Conservation (phyloP, 2,888 invertebrate genomes). For the Leptura quadrifasciata region DNA sequence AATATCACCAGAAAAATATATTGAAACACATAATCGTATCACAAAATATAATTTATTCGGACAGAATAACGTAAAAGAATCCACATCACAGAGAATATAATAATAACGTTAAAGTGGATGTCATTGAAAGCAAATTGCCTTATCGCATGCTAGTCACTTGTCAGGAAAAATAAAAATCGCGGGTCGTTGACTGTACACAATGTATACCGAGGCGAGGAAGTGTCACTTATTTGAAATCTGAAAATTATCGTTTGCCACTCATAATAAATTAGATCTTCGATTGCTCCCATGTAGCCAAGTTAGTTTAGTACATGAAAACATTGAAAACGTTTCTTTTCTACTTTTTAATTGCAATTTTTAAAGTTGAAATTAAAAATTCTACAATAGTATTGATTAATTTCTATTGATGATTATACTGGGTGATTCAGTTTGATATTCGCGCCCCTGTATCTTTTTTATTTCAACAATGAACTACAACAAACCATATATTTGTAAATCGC, state of each 20-base stretch:
- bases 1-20: neutral
- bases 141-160: conserved; percentile 25
- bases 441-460: too few species aligned
- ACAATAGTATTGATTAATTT: too few species aligned
- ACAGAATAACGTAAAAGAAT: conserved; percentile 6
- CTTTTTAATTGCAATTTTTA: too few species aligned
- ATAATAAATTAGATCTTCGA: conserved; percentile 2
- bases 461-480: too few species aligned
- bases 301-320: neutral
- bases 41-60: neutral
- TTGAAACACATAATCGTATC: neutral
- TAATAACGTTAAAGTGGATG: conserved; percentile 20
- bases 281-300: neutral
- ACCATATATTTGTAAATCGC: too few species aligned
- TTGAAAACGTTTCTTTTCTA: too few species aligned
- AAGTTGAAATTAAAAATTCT: too few species aligned
- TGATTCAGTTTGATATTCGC: too few species aligned
- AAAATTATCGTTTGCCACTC: neutral
- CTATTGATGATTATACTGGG: too few species aligned
- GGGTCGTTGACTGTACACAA: conserved; percentile 39
- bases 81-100: conserved; percentile 13
- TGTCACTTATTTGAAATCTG: neutral
- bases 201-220: neutral
- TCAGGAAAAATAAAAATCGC: conserved; percentile 22
- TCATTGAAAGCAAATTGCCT: conserved; percentile 29